Conservation (phyloP, 2,888 invertebrate species). For the Notodonta dromedarius region DNA sequence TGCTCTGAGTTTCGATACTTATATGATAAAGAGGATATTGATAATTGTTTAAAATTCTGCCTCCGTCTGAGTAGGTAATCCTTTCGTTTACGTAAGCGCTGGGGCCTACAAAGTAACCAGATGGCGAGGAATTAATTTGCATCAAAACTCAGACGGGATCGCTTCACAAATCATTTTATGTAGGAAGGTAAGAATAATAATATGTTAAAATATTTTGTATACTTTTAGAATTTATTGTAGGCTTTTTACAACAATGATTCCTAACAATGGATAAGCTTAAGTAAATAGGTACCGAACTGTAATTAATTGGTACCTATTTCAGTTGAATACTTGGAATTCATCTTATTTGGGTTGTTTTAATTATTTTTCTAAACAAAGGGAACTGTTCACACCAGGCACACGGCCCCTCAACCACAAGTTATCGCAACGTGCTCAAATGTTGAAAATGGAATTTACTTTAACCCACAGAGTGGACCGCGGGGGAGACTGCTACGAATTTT, state of each 20-base stretch:
- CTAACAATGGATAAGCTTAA: background rate
- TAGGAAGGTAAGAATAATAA: background rate
- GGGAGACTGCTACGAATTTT: background rate
- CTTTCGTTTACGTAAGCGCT: conserved; percentile 19
- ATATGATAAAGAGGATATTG: too few relatives aligned
- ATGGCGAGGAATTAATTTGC: conserved; percentile 37
- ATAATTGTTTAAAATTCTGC: conserved; percentile 19
- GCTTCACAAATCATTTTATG: conserved; percentile 6
- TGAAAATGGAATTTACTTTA: background rate
- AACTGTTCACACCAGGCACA: too few relatives aligned
- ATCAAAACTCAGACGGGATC: conserved; percentile 26
- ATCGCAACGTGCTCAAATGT: background rate
- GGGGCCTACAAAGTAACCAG: conserved; percentile 25
- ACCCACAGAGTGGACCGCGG: background rate
- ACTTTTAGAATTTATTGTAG: too few relatives aligned
- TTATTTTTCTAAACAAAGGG: too few relatives aligned
- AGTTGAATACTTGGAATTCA: too few relatives aligned
- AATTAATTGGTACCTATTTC: background rate
- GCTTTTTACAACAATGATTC: background rate
- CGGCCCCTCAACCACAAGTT: background rate
- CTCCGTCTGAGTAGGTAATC: conserved; percentile 16
- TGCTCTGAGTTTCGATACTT: too few relatives aligned
- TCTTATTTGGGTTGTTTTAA: too few relatives aligned
- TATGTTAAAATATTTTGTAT: background rate
- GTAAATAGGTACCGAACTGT: too few relatives aligned